These are phyloP conservation scores for Xiphophorus birchmanni DNA, from an alignment of 2,797 vertebrate species.

Conservation along the genomic window DNA sequence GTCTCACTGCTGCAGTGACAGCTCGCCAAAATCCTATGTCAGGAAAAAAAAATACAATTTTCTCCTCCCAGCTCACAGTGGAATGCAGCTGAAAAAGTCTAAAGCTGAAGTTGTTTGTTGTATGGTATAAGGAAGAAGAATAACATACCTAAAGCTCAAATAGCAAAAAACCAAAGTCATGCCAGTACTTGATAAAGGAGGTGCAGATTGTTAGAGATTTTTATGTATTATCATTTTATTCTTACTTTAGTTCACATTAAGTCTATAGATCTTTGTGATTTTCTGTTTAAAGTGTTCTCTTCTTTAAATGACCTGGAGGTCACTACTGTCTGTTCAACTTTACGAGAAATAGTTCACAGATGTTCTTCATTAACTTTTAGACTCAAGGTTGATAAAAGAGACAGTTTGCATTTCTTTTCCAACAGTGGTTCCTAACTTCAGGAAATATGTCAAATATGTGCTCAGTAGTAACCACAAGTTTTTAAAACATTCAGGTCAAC, in stretches of 20 bases:
- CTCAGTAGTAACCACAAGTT: constrained; percentile 51
- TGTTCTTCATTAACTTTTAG: constrained; percentile 20
- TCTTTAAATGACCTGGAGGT: too few species aligned
- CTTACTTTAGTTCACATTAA: too few species aligned
- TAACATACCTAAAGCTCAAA: background rate
- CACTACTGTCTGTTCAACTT: too few species aligned
- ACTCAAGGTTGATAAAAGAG: constrained; percentile 42
- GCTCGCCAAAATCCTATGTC: constrained; percentile 70
- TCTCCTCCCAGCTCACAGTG: background rate
- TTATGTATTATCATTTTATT: too few species aligned
- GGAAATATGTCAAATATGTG: constrained; percentile 62
- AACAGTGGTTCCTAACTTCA: constrained; percentile 58
- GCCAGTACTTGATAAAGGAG: background rate
- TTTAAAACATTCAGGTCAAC: constrained; percentile 36
- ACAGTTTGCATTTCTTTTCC: constrained; percentile 67
- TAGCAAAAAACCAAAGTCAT: constrained; percentile 25
- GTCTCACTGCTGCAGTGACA: constrained; percentile 73
- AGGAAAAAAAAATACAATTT: constrained; percentile 12
- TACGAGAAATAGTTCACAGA: too few species aligned
- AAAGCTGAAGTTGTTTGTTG: constrained; percentile 32
- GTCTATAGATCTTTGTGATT: too few species aligned
- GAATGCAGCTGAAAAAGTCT: constrained; percentile 40
- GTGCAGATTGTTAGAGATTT: too few species aligned
- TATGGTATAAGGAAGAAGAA: constrained; percentile 35
- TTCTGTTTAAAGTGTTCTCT: too few species aligned